Conservation (phyloP, 2,113 vertebrate genomes). For the Rhinogobius similis region DNA sequence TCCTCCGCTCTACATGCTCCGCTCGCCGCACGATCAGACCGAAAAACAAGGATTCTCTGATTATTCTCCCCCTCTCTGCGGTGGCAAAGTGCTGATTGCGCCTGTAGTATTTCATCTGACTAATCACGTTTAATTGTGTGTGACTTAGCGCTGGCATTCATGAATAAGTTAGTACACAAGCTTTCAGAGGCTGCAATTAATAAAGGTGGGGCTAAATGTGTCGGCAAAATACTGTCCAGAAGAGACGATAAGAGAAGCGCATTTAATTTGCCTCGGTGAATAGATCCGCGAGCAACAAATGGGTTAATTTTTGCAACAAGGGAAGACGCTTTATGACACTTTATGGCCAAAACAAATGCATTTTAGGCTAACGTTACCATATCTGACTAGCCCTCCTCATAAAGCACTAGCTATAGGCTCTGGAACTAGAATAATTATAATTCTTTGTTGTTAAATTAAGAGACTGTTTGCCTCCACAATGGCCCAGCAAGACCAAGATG, state of each 20-base stretch:
- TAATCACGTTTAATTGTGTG: constrained; percentile 64
- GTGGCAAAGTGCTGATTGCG: constrained; percentile 17
- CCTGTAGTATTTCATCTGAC: constrained; percentile 59
- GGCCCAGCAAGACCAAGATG: no score
- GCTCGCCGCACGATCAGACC: constrained; percentile 41
- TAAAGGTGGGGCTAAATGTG: neutral
- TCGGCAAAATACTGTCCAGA: neutral
- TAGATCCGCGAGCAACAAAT: neutral
- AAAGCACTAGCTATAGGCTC: no score
- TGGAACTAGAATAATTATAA: no score
- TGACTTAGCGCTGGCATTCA: constrained; percentile 44
- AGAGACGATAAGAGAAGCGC: neutral
- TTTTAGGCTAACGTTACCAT: no score
- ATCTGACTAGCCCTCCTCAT: no score
- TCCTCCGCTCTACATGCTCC: constrained; percentile 15
- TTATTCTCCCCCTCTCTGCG: constrained; percentile 41
- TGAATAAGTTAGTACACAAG: constrained; percentile 64
- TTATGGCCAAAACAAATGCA: no score
- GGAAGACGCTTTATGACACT: no score
- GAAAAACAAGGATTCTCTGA: constrained; percentile 31
- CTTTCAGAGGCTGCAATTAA: constrained; percentile 40
- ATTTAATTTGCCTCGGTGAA: neutral
- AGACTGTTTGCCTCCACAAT: no score
- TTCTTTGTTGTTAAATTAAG: no score
- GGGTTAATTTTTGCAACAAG: neutral